phyloP scores from a whole-genome alignment of 2,888 invertebrate genomes.

The Perizoma affinitatum region DNA sequence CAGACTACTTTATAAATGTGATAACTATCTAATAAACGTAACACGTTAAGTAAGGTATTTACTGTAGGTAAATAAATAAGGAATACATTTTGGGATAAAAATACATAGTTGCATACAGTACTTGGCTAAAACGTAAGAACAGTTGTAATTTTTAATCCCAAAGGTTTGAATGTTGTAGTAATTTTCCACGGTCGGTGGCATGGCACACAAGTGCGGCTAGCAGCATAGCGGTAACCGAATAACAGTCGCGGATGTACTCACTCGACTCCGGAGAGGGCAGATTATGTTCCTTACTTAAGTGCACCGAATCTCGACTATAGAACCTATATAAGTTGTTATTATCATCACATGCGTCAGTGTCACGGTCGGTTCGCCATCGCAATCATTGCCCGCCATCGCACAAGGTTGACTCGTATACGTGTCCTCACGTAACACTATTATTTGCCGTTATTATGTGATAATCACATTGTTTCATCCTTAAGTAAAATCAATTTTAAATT shows the following conservation, averaged over 20 bases:
- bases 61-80: too few relatives aligned
- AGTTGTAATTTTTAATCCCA: conserved; percentile 58
- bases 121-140: conserved; percentile 41
- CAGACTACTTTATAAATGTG: too few relatives aligned
- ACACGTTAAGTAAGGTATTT: too few relatives aligned
- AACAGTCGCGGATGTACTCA: conserved; percentile 72
- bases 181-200: conserved; percentile 54
- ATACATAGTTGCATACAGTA: neutral
- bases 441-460: conserved; percentile 48
- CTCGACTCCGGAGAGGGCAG: conserved; percentile 57
- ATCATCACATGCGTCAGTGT: conserved; percentile 75
- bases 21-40: too few relatives aligned
- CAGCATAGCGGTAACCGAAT: conserved; percentile 75
- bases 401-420: conserved; percentile 75
- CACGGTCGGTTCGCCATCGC: conserved; percentile 73
- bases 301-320: conserved; percentile 54
- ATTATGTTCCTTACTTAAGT: conserved; percentile 50
- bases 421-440: conserved; percentile 67
- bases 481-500: too few relatives aligned
- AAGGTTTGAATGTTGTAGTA: conserved; percentile 55
- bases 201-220: conserved; percentile 40
- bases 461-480: conserved; percentile 46
- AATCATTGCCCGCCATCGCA: conserved; percentile 65
- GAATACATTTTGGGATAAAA: too few relatives aligned
- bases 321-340: conserved; percentile 61